phyloP scores from a whole-genome alignment of 2,888 invertebrate genomes.

The Noctua comes region DNA sequence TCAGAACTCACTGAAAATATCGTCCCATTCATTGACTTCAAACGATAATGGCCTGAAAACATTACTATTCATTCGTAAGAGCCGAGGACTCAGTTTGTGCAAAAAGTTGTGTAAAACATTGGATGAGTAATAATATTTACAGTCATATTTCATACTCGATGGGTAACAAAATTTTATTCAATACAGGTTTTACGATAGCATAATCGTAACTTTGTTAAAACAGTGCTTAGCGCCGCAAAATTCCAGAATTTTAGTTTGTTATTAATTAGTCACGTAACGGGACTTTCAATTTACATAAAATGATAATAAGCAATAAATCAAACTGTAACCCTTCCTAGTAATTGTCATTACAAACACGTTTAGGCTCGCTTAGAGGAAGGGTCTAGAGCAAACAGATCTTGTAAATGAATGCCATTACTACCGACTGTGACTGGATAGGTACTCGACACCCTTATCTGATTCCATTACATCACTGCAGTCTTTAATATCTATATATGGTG shows the following conservation, averaged over 20 bases:
- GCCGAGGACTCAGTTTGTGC: background rate
- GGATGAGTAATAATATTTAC: constrained; percentile 16
- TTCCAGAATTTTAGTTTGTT: background rate
- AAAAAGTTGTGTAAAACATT: background rate
- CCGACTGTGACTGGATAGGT: background rate
- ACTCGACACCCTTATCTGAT: constrained; percentile 33
- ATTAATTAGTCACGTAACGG: constrained; percentile 38
- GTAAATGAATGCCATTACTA: constrained; percentile 12
- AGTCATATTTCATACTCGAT: constrained; percentile 10
- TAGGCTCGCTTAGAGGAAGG: constrained; percentile 1
- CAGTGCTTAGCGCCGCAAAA: background rate
- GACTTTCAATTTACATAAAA: constrained; percentile 30
- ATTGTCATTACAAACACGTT: constrained; percentile 31
- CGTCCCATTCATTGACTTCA: background rate
- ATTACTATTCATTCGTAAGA: background rate
- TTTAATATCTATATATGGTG: constrained; percentile 25
- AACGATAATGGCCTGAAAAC: background rate
- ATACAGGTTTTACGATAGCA: constrained; percentile 13
- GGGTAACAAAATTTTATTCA: constrained; percentile 7
- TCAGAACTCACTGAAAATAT: constrained; percentile 7
- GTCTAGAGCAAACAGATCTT: constrained; percentile 6
- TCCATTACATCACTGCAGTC: constrained; percentile 9
- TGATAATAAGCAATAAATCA: constrained; percentile 38
- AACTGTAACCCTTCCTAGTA: constrained; percentile 15
- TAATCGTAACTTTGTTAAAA: constrained; percentile 8